These are phyloP conservation scores for Cynopterus brachyotis DNA, from an alignment of 2,113 vertebrate species.

Conservation along the genomic window DNA sequence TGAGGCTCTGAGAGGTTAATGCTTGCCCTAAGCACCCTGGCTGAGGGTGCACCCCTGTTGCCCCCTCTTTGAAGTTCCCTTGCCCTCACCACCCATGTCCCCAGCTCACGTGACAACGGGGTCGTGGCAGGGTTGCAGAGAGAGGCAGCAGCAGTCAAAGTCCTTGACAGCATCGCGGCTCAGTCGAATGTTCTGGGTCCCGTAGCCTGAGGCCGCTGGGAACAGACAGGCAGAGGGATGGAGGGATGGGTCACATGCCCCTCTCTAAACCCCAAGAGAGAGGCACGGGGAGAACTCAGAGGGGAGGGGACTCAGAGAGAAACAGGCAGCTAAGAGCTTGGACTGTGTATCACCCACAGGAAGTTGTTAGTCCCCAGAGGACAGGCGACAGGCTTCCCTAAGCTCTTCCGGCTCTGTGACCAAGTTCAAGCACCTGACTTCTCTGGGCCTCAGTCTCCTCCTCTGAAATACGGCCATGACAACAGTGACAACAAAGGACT, in stretches of 20 bases:
- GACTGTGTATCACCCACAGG: background rate
- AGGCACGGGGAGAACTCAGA: background rate
- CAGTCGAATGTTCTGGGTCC: conserved; percentile 92
- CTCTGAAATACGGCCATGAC: background rate
- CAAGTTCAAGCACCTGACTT: rapidly evolving
- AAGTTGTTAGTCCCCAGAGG: background rate
- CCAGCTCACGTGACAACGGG: conserved; percentile 91
- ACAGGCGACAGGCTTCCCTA: background rate
- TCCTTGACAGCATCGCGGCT: conserved; percentile 95
- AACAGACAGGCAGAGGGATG: background rate
- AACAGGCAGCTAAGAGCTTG: background rate
- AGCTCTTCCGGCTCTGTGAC: background rate
- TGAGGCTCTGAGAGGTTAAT: background rate
- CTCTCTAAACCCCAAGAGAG: background rate
- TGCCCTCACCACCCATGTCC: background rate
- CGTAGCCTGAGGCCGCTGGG: conserved; percentile 92
- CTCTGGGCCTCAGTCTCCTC: background rate
- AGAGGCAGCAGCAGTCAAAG: conserved; percentile 95
- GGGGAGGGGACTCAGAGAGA: background rate
- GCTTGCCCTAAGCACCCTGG: background rate
- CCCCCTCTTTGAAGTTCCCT: background rate
- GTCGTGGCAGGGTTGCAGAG: conserved; percentile 91
- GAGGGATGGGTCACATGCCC: background rate
- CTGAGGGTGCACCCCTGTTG: rapidly evolving
- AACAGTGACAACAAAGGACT: background rate